Evolutionary conservation across 2,797 vertebrate species (phyloP), one percentile per base, ranked within the genome.

Genomic region (Luscinia luscinia): DNA sequence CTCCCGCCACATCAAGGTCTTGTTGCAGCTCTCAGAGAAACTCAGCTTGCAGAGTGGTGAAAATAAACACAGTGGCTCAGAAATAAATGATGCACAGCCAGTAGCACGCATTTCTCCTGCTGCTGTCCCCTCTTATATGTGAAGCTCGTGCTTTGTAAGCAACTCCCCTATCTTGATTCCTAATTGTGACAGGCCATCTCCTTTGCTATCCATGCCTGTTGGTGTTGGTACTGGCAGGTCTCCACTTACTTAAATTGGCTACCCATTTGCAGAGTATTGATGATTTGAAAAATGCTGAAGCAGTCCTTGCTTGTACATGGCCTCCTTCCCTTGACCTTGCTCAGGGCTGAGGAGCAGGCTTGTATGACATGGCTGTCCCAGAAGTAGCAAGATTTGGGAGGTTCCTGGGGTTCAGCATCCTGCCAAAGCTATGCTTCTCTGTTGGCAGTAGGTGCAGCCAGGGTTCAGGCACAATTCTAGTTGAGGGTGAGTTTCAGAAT

Each of bases 251-350:
- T 91, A 77, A 57, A 63, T 82, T 94, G 67, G 32, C 61, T 72
- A 67, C 48, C 55, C 70, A 41, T 82, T 93, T 77, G 58, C 41
- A 79, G 63, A 67, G 15, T 74, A 70, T 17, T 0, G 0, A 30
- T 85, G 63, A 28, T 77, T 66, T 87, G 77, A 92, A 77, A 76
- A 64, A 82, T 87, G 13, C 40, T 73, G 55, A 63, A 80, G 30
- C 27, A 77, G n/a, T 86, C 34, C 81, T 75, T 59, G 66, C 23
- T 48, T 15, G 9, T 2, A 43, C 27, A 28, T 68, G 58, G 38
- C 34, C 26, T 91, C 54, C 73, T 83, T 89, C 51, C 84, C 78
- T 87, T 93, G 81, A 64, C 64, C 61, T 89, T 61, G 46, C 46
- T 64, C 11, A 6, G 59, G n/a, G 30, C 48, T 85, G 89, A 83